A percentile compares a stretch with the other conserved stretches of the same genome.
Conservation (phyloP, 2,797 vertebrate species). For the Cuniculus paca region DNA sequence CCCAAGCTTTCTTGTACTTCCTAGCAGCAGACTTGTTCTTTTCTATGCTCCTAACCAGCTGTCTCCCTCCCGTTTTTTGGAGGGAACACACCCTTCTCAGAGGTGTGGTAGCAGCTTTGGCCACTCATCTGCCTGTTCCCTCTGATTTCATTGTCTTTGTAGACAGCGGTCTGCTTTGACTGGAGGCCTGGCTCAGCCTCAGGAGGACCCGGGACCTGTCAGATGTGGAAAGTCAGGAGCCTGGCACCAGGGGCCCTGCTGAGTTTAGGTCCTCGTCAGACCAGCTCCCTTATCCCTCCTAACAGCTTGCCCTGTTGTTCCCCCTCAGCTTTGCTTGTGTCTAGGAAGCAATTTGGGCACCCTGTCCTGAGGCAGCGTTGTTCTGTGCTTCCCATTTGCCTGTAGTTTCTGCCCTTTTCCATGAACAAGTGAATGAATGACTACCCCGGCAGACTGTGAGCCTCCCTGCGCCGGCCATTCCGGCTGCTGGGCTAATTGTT, state of each 20-base stretch:
- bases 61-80: not conserved
- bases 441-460: conserved; percentile 67
- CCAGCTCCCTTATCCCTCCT: not conserved
- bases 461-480: conserved; percentile 80
- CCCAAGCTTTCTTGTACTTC: not conserved
- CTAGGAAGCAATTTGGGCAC: not conserved
- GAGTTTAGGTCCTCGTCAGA: not conserved
- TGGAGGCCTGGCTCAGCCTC: not conserved
- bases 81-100: not conserved
- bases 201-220: not conserved
- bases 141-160: not conserved
- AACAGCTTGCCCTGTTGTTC: not conserved
- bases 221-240: not conserved
- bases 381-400: conserved; percentile 56
- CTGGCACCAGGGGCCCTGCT: no score
- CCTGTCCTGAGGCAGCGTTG: conserved; percentile 42
- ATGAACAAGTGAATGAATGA: conserved; percentile 81
- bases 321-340: conserved; percentile 4
- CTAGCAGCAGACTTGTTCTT: not conserved
- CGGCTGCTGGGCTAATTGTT: conserved; percentile 84
- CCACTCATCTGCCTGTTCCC: accelerated
- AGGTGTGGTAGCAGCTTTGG: not conserved
- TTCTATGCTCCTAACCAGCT: not conserved
- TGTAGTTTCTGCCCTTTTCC: conserved; percentile 60
- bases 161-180: not conserved